Base-by-base conservation (phyloP, 2,113 vertebrate species). In the Rousettus leschenaultii region DNA sequence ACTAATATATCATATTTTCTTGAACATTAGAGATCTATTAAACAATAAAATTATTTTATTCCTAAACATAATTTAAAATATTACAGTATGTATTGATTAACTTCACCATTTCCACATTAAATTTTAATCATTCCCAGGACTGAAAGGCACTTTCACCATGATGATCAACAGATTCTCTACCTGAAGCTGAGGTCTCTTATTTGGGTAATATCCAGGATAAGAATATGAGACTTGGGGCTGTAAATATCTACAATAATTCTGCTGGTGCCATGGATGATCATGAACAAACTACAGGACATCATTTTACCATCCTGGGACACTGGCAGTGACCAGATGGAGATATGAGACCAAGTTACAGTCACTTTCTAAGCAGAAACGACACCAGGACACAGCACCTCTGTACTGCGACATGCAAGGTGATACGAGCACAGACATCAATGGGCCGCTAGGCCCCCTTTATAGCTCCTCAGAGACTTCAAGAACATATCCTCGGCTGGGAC, bases 1-100 rank as follows among this genome's bases (percentile, higher is more conserved):
- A 93, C 35, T 73, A 79, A 30, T 91, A 22, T 40, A 21, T 91
- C 77, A 93, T 40, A 78, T 87, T 87, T 78, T 93, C 63, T 84
- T 87, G 61, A 90, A 51, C 28, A 74, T 51, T 73, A 93, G 9
- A 7, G 63, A 93, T n/a, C 66, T 30, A 51, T 73, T 61, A 84
- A 84, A 87, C 74, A 87, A 84, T 21, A 94, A 89, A 82, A 63
- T 75, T 40, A n/a, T 43, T 38, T 35, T 84, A 59, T 73, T 91
- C 12, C 21, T 48, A 90, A 78, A 87, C 6, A 68, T 74, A 68
- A 78, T 57, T 68, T 33, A 83, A 91, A 73, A 71, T 68, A 61
- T 13, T 59, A 57, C 28, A 59, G 8, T n/a, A 24, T 78, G 24
- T 63, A n/a, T 86, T 87, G 68, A 78, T 87, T 93, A 83, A 51